phyloP scores from a whole-genome alignment of 1,140 invertebrate species.

The Drosophila nannoptera region DNA sequence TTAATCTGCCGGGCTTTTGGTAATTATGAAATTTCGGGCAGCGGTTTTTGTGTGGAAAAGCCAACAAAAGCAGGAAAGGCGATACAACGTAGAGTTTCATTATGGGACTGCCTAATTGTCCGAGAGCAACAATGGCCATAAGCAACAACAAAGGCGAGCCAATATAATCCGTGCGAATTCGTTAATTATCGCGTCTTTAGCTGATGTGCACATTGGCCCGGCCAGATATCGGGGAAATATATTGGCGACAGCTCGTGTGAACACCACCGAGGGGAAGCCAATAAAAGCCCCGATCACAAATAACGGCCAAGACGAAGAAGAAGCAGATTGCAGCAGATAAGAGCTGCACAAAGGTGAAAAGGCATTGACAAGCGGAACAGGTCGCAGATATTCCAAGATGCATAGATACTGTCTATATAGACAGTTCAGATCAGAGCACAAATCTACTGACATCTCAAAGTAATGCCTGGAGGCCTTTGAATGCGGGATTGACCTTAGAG shows the following conservation, averaged over 20 bases:
- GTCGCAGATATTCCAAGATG: too few relatives aligned
- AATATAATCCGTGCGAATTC: conserved; percentile 49
- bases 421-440: too few relatives aligned
- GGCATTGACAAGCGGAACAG: too few relatives aligned
- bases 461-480: too few relatives aligned
- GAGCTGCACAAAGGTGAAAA: too few relatives aligned
- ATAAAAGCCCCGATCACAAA: neutral
- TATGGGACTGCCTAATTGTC: conserved; percentile 6
- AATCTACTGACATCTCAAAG: too few relatives aligned
- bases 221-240: neutral
- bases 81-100: conserved; percentile 32
- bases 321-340: too few relatives aligned
- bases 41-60: too few relatives aligned
- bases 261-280: conserved; percentile 7
- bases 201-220: conserved; percentile 15
- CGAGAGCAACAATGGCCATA: neutral
- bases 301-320: neutral
- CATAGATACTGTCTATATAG: too few relatives aligned
- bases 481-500: too few relatives aligned
- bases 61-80: conserved; percentile 43
- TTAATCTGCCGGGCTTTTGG: conserved; percentile 21
- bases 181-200: conserved; percentile 65
- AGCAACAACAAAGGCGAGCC: neutral
- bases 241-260: conserved; percentile 30
- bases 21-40: too few relatives aligned